phyloP scores from a whole-genome alignment of 2,888 invertebrate species.

The Chalcis sispes region DNA sequence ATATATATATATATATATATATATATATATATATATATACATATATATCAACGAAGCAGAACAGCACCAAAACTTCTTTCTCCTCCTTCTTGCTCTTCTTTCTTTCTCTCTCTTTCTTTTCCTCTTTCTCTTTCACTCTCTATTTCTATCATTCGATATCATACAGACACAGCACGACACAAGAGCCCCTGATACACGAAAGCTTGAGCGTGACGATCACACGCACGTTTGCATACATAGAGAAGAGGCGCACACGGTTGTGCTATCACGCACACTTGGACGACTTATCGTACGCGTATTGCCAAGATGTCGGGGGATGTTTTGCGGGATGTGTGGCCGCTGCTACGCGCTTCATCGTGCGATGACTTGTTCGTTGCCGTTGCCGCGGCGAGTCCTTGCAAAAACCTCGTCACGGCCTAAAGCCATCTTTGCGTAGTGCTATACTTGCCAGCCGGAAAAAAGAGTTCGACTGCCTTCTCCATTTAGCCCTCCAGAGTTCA shows the following conservation, averaged over 20 bases:
- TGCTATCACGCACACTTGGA: not conserved
- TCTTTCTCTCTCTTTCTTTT: not conserved
- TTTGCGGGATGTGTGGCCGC: constrained; percentile 68
- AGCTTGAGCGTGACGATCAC: not conserved
- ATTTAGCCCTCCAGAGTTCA: not conserved
- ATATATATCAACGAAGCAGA: not conserved
- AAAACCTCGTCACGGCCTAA: constrained; percentile 70
- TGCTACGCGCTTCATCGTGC: constrained; percentile 64
- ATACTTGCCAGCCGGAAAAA: not conserved
- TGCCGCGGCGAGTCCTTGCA: constrained; percentile 64
- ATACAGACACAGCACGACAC: too few species aligned
- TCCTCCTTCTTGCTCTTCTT: not conserved
- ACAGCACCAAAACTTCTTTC: not conserved
- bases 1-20: too few species aligned
- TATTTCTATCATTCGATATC: too few species aligned
- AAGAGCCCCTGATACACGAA: not conserved
- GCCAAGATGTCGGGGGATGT: constrained; percentile 74
- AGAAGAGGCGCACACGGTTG: not conserved
- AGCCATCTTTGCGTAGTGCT: not conserved
- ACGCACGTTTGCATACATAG: not conserved
- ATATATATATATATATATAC: too few species aligned
- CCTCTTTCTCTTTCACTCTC: not conserved
- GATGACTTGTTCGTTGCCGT: constrained; percentile 69
- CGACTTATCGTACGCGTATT: constrained; percentile 44
- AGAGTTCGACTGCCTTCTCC: not conserved